A percentile compares a stretch with the other conserved stretches of the same genome.
phyloP scores from a whole-genome alignment of 2,888 invertebrate genomes.

The Eupithecia exiguata region DNA sequence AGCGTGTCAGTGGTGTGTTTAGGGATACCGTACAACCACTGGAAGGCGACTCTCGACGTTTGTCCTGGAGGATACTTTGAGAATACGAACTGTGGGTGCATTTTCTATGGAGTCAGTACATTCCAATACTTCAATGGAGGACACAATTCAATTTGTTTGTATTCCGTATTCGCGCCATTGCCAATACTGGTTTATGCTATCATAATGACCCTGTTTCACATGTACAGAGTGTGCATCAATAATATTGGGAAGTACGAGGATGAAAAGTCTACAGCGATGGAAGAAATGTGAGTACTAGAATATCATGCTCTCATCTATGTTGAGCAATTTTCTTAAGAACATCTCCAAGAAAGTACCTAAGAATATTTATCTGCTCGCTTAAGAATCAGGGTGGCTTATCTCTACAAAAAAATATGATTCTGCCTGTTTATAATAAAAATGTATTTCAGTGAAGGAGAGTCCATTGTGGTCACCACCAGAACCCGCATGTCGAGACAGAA shows the following conservation, averaged over 20 bases:
- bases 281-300: slow-evolving; percentile 68
- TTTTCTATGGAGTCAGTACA: slow-evolving; percentile 86
- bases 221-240: slow-evolving; percentile 87
- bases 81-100: slow-evolving; percentile 88
- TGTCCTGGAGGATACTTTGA: slow-evolving; percentile 83
- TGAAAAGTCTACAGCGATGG: slow-evolving; percentile 74
- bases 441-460: slow-evolving; percentile 86
- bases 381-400: not conserved
- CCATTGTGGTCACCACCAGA: slow-evolving; percentile 85
- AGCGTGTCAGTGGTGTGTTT: slow-evolving; percentile 74
- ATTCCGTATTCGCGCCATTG: slow-evolving; percentile 87
- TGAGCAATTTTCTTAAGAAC: not conserved
- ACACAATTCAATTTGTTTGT: slow-evolving; percentile 86
- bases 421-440: not conserved
- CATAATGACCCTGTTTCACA: slow-evolving; percentile 87
- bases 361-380: not conserved
- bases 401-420: not conserved
- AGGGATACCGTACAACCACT: slow-evolving; percentile 87
- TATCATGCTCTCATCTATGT: not conserved
- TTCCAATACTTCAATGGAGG: slow-evolving; percentile 86
- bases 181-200: slow-evolving; percentile 85
- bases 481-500: slow-evolving; percentile 84
- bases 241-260: slow-evolving; percentile 81
- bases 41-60: slow-evolving; percentile 86
- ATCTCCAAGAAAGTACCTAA: not conserved